Evolutionary conservation across 2,888 invertebrate genomes (phyloP).

Genomic region (Lithosia quadra): DNA sequence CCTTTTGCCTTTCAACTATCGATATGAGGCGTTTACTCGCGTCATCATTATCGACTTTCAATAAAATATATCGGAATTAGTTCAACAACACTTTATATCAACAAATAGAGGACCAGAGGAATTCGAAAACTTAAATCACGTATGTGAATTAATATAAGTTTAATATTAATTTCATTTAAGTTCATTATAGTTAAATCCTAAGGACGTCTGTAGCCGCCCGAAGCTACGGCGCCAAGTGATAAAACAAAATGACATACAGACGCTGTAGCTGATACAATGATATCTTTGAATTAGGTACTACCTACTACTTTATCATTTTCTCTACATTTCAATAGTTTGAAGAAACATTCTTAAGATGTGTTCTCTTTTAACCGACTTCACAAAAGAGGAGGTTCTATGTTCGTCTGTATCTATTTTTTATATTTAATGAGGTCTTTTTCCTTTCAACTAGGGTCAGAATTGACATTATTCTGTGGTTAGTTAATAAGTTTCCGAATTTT

Average conservation of each 20-base stretch:
- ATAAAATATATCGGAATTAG: neutral
- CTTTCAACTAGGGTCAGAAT: neutral
- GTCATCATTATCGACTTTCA: neutral
- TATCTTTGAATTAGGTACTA: constrained; percentile 13
- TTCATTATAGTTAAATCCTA: constrained; percentile 36
- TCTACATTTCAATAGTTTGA: constrained; percentile 38
- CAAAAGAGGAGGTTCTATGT: too few relatives aligned
- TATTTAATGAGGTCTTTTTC: neutral
- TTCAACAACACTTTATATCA: neutral
- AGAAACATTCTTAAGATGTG: neutral
- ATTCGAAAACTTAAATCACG: neutral
- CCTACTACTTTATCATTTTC: constrained; percentile 24
- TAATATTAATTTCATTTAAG: constrained; percentile 33
- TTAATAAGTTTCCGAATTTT: neutral
- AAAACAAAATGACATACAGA: constrained; percentile 43
- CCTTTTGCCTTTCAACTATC: too few relatives aligned
- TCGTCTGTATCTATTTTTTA: too few relatives aligned
- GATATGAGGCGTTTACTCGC: neutral
- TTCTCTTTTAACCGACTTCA: constrained; percentile 11
- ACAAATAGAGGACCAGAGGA: neutral
- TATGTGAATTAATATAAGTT: constrained; percentile 25
- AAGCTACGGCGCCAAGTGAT: constrained; percentile 16
- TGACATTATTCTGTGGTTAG: neutral
- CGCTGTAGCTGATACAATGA: constrained; percentile 46
- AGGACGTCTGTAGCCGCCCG: constrained; percentile 49